Percentiles rank a stretch among this genome's conserved stretches.
Evolutionary conservation across 2,797 vertebrate genomes (phyloP).

Genomic region (Sebastes taczanowskii): DNA sequence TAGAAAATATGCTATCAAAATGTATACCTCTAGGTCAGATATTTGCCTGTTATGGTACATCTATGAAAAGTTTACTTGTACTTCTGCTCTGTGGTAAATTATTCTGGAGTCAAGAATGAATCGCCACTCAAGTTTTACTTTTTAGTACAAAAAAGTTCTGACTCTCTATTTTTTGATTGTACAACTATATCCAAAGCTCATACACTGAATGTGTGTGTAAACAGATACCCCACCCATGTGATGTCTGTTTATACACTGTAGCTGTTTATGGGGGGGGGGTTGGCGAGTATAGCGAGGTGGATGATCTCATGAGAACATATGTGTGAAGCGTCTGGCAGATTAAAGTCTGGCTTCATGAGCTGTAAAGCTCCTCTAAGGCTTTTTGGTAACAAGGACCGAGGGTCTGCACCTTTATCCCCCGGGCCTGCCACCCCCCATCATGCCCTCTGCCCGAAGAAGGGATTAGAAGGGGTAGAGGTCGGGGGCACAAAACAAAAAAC

Average conservation of each 20-base stretch:
- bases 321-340: slow-evolving; percentile 76
- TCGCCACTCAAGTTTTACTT: neutral
- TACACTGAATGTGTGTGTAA: neutral
- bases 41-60: no score
- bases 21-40: no score
- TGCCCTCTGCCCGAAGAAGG: slow-evolving; percentile 15
- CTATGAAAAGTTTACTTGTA: neutral
- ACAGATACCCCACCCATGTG: slow-evolving; percentile 20
- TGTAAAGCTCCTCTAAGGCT: slow-evolving; percentile 70
- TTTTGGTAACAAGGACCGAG: slow-evolving; percentile 63
- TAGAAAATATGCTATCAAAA: neutral
- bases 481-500: slow-evolving; percentile 31
- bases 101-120: neutral
- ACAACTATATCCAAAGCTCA: neutral
- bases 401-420: slow-evolving; percentile 57
- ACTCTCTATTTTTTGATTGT: neutral
- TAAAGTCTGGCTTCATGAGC: slow-evolving; percentile 70
- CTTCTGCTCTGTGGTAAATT: neutral
- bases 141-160: neutral
- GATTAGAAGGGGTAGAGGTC: slow-evolving; percentile 50
- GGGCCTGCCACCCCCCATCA: slow-evolving; percentile 29
- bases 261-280: slow-evolving; percentile 21
- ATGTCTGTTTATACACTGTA: slow-evolving; percentile 30
- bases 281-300: slow-evolving; percentile 22
- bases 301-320: slow-evolving; percentile 73